phyloP scores from a whole-genome alignment of 2,797 vertebrate genomes.

The Cyprinodon diabolis region DNA sequence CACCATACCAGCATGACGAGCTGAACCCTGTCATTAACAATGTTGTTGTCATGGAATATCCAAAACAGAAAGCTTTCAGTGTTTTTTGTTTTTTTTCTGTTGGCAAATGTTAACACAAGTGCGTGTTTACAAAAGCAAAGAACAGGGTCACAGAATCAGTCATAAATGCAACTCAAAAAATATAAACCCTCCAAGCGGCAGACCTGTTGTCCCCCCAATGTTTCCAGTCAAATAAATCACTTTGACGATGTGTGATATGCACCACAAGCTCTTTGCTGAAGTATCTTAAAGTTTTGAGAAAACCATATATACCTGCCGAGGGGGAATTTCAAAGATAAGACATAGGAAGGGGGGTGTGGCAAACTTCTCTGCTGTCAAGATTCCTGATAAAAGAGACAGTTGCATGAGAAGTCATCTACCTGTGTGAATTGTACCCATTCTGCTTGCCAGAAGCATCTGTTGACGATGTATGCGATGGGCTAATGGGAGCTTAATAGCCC shows the following conservation, averaged over 20 bases:
- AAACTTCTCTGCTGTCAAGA: constrained; percentile 19
- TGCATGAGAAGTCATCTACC: constrained; percentile 34
- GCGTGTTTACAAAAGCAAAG: neutral
- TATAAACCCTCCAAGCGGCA: constrained; percentile 17
- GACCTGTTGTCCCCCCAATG: constrained; percentile 1
- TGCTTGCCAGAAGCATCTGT: constrained; percentile 54
- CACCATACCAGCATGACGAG: neutral
- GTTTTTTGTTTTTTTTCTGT: neutral
- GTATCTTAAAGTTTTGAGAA: constrained; percentile 18
- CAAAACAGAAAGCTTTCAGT: neutral
- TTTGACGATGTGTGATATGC: constrained; percentile 11
- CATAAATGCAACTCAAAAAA: constrained; percentile 3
- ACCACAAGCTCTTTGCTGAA: constrained; percentile 9
- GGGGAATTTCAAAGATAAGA: constrained; percentile 11
- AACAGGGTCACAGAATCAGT: constrained; percentile 7
- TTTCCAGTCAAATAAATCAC: neutral
- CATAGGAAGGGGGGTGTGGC: neutral
- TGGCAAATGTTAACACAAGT: constrained; percentile 4
- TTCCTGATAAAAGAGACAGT: constrained; percentile 32
- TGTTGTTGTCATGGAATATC: constrained; percentile 4
- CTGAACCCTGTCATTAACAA: neutral
- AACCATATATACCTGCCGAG: constrained; percentile 16
- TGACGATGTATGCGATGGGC: constrained; percentile 43
- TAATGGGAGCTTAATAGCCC: constrained; percentile 63
- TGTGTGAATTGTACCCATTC: constrained; percentile 35